These are phyloP conservation scores for Xanthia icteritia DNA, from an alignment of 2,888 invertebrate genomes.

Conservation along the genomic window DNA sequence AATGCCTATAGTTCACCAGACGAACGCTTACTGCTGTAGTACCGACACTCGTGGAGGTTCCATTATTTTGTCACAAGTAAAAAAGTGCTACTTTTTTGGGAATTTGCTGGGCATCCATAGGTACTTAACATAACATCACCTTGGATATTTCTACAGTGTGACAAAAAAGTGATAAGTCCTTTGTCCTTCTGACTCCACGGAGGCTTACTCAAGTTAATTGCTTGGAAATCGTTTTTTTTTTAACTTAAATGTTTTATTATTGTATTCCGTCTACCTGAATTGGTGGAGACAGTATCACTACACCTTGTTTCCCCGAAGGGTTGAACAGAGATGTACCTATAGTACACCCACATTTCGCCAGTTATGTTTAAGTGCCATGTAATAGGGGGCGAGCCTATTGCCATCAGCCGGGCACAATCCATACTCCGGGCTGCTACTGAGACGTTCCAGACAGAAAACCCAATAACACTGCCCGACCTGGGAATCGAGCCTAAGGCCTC, in stretches of 20 bases:
- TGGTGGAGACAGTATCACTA: conserved; percentile 82
- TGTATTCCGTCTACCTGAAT: conserved; percentile 87
- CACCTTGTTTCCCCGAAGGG: too few relatives aligned
- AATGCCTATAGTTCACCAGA: neutral
- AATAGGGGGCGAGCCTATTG: too few relatives aligned
- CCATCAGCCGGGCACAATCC: too few relatives aligned
- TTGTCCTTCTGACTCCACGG: conserved; percentile 89
- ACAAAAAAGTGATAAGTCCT: conserved; percentile 88
- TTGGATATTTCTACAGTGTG: conserved; percentile 39
- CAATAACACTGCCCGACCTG: too few relatives aligned
- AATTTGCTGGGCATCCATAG: neutral
- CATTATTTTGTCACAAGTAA: neutral
- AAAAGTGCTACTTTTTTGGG: neutral
- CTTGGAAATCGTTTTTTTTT: conserved; percentile 83
- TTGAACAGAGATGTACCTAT: too few relatives aligned
- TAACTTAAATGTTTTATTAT: conserved; percentile 85
- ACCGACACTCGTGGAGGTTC: neutral
- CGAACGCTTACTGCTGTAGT: neutral
- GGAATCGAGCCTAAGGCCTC: too few relatives aligned
- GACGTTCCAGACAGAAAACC: too few relatives aligned
- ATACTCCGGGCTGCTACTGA: too few relatives aligned
- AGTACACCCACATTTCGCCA: too few relatives aligned
- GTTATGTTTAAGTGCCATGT: too few relatives aligned
- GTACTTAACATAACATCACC: neutral
- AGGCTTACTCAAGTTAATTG: conserved; percentile 88